Base-by-base conservation (phyloP, 2,113 vertebrate genomes). In the Lethenteron camtschaticum region DNA sequence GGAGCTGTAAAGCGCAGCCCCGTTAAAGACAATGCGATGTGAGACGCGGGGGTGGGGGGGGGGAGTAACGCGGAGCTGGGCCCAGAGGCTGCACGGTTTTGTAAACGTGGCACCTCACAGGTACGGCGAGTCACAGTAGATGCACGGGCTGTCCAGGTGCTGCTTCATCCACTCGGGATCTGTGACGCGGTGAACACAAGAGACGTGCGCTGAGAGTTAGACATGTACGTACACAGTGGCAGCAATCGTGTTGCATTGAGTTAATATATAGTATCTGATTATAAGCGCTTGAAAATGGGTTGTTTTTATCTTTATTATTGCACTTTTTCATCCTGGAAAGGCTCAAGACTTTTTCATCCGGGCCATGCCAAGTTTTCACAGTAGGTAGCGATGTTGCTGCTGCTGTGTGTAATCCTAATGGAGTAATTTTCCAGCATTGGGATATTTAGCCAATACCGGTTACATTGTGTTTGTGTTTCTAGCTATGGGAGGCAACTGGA, bases 91-190 rank as follows among this genome's bases (percentile, higher is more conserved):
- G 41, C 41, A 41, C 41, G 41, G 41, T 41, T 41, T 41, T 41
- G 41, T 41, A 41, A 41, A 41, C 41, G 41, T 41, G 41, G 41
- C 41, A 41, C 41, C 41, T 41, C 41, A 41, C 5, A 41, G 6
- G 41, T 41, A 41, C 41, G 91, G 94, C 12, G 88, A 90, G 73
- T 99, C 94, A 13, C 94, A 99, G 77, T 95, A 86, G 0, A 82
- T 84, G 75, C 94, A 99, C 20, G 89, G 85, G 57, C 86, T 85
- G 68, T 87, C 83, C 71, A 96, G 79, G 2, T 96, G 76, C 79
- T 85, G 85, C 84, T 83, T 90, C 72, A 99, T 90, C 94, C 94
- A 99, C 60, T 89, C 88, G 10, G 92, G 87, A 75, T 96, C 94
- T 99, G 83, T 41, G 41, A 41, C 41, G 6, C 41, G 41, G 41